Percentiles rank a stretch among this genome's conserved stretches.
Evolutionary conservation across 2,888 invertebrate species (phyloP).

Genomic region (Drosophila suboccidentalis): DNA sequence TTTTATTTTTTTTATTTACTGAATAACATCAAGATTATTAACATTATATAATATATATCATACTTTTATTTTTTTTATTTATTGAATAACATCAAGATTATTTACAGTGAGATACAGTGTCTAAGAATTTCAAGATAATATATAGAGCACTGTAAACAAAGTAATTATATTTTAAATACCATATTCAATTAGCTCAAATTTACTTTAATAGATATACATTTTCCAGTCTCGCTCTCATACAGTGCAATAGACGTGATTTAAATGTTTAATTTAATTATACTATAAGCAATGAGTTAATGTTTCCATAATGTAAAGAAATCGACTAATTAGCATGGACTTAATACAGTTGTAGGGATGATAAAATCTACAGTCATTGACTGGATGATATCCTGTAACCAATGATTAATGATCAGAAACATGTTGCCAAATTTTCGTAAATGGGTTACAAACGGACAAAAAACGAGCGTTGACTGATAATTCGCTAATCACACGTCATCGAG

Average conservation of each 20-base stretch:
- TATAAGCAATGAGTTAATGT: neutral
- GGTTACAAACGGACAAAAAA: no score
- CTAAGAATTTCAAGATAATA: neutral
- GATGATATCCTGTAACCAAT: neutral
- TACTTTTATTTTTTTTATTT: no score
- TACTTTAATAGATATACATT: constrained; percentile 1
- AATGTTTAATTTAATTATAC: neutral
- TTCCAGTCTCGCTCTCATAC: neutral
- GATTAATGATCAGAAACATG: neutral
- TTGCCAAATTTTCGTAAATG: no score
- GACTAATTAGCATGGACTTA: neutral
- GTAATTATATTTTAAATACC: neutral
- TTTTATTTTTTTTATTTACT: no score
- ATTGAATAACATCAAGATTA: no score
- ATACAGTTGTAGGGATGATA: neutral
- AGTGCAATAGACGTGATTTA: neutral
- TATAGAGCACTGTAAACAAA: neutral
- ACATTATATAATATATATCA: no score
- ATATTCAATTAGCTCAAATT: neutral
- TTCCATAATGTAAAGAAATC: neutral
- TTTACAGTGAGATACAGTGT: neutral
- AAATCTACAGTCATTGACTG: neutral
- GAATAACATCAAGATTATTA: no score
- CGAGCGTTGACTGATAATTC: no score
- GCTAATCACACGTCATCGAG: no score